phyloP scores from a whole-genome alignment of 2,888 invertebrate species.

The Syritta pipiens region DNA sequence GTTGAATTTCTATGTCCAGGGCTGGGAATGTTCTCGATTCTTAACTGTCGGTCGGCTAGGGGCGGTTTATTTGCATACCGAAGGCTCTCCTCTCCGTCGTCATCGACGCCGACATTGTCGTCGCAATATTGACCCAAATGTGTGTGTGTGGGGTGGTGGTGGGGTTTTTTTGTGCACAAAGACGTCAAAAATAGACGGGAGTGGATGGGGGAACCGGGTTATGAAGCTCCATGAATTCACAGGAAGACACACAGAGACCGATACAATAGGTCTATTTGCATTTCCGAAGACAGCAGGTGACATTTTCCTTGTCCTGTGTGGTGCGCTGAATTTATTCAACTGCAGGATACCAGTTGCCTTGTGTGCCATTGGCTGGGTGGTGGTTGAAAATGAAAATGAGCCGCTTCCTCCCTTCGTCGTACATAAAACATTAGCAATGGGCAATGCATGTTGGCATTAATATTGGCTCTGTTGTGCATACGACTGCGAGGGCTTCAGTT shows the following conservation, averaged over 20 bases:
- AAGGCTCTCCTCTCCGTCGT: constrained; percentile 34
- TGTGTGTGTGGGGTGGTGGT: too few species aligned
- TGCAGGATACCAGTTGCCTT: constrained; percentile 53
- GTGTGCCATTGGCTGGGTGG: background rate
- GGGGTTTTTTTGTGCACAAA: background rate
- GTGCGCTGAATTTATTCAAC: constrained; percentile 63
- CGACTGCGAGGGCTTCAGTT: constrained; percentile 28
- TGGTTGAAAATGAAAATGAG: background rate
- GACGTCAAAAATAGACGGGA: too few species aligned
- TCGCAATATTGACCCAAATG: constrained; percentile 62
- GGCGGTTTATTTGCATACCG: constrained; percentile 49
- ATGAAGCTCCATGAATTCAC: background rate
- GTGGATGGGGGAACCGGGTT: background rate
- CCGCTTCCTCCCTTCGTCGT: constrained; percentile 4
- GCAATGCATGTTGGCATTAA: constrained; percentile 40
- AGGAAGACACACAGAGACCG: constrained; percentile 15
- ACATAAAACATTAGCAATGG: constrained; percentile 45
- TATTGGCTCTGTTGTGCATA: constrained; percentile 40
- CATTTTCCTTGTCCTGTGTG: constrained; percentile 57
- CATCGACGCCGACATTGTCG: constrained; percentile 9
- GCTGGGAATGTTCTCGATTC: constrained; percentile 18
- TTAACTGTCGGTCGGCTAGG: constrained; percentile 26
- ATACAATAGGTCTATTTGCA: constrained; percentile 52
- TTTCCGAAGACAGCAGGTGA: constrained; percentile 65
- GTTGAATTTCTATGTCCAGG: constrained; percentile 40